Evolutionary conservation across 2,797 vertebrate genomes (phyloP).

Genomic region (Hyperoplus lanceolatus): DNA sequence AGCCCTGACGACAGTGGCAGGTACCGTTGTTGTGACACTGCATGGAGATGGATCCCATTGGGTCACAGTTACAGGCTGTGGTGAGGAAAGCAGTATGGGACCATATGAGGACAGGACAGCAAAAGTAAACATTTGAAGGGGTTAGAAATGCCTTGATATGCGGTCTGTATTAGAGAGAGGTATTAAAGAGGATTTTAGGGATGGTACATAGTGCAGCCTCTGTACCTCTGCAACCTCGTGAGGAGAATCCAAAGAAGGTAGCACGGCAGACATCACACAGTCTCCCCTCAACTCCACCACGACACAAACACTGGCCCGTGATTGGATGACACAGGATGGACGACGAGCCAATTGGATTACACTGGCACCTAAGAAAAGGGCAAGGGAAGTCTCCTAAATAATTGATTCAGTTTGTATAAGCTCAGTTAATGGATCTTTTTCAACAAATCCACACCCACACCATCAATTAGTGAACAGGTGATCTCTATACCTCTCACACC

Average conservation of each 20-base stretch:
- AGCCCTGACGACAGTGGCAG: slow-evolving; percentile 89
- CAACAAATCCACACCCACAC: not conserved
- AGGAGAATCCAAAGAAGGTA: slow-evolving; percentile 92
- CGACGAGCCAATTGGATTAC: slow-evolving; percentile 87
- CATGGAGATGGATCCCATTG: slow-evolving; percentile 88
- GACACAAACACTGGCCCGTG: slow-evolving; percentile 92
- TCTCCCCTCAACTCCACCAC: slow-evolving; percentile 84
- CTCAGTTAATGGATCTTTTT: slow-evolving; percentile 2
- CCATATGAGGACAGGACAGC: slow-evolving; percentile 5
- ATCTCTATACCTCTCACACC: slow-evolving; percentile 89
- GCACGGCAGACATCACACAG: slow-evolving; percentile 87
- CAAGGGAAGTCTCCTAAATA: slow-evolving; percentile 19
- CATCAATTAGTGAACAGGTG: not conserved
- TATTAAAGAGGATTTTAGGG: slow-evolving; percentile 35
- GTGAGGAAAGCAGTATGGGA: not conserved
- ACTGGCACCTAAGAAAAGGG: slow-evolving; percentile 86
- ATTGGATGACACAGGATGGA: slow-evolving; percentile 84
- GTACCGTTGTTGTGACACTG: slow-evolving; percentile 92
- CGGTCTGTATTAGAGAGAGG: slow-evolving; percentile 27
- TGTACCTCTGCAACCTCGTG: slow-evolving; percentile 92
- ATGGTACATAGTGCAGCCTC: slow-evolving; percentile 29
- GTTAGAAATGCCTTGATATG: slow-evolving; percentile 39
- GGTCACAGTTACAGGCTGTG: slow-evolving; percentile 94
- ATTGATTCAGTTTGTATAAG: slow-evolving; percentile 8
- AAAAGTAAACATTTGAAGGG: slow-evolving; percentile 34